A percentile compares a stretch with the other conserved stretches of the same genome.
Evolutionary conservation across 2,888 invertebrate species (phyloP).

Genomic region (Pasiphila rectangulata): DNA sequence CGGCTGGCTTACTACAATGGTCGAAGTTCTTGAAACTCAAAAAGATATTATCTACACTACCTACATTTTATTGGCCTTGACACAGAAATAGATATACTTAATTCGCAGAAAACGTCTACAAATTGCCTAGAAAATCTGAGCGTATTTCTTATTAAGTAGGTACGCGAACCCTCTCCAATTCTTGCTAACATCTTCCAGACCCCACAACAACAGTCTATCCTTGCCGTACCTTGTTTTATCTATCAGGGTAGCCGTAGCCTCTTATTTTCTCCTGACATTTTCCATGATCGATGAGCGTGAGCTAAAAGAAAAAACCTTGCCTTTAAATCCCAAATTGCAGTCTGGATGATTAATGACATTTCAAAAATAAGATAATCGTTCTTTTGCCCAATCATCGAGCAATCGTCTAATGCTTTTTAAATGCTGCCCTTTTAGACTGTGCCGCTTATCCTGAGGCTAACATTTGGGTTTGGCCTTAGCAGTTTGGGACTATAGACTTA

Average conservation of each 20-base stretch:
- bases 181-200: background rate
- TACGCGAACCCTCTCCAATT: background rate
- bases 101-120: background rate
- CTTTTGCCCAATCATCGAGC: constrained; percentile 17
- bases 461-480: too few species aligned
- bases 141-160: background rate
- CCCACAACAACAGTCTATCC: background rate
- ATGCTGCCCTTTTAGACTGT: constrained; percentile 7
- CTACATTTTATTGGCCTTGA: background rate
- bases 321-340: constrained; percentile 23
- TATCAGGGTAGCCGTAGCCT: constrained; percentile 19
- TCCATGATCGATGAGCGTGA: constrained; percentile 20
- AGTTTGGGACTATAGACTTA: too few species aligned
- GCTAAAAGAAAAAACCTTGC: constrained; percentile 13
- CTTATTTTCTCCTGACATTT: constrained; percentile 17
- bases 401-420: constrained; percentile 24
- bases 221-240: background rate
- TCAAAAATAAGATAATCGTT: constrained; percentile 24
- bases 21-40: too few species aligned
- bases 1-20: too few species aligned
- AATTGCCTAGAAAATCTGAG: background rate
- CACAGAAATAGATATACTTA: background rate
- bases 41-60: too few species aligned
- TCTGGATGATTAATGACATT: constrained; percentile 24
- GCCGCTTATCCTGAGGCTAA: constrained; percentile 6